phyloP scores from a whole-genome alignment of 2,888 invertebrate species.

The Chrysina gloriosa region DNA sequence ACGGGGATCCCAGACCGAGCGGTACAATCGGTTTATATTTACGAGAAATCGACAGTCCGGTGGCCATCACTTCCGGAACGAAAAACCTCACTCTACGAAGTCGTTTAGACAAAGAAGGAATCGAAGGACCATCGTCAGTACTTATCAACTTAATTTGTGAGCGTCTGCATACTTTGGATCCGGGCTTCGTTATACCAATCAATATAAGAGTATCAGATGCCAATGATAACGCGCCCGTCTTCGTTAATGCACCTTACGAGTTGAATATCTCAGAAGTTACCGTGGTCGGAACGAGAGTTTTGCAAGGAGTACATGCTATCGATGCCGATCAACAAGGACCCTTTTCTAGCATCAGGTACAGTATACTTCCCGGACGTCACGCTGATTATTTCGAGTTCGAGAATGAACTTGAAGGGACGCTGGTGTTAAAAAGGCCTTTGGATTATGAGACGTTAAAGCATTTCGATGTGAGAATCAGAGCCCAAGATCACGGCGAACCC shows the following conservation, averaged over 20 bases:
- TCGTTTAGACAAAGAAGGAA: conserved; percentile 86
- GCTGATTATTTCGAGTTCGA: conserved; percentile 86
- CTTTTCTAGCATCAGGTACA: conserved; percentile 87
- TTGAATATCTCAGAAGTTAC: conserved; percentile 87
- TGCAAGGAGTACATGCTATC: conserved; percentile 81
- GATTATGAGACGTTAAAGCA: conserved; percentile 85
- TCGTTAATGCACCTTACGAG: conserved; percentile 84
- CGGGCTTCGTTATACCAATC: conserved; percentile 83
- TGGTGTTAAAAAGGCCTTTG: conserved; percentile 81
- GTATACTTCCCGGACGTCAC: conserved; percentile 81
- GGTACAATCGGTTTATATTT: conserved; percentile 84
- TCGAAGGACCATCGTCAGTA: conserved; percentile 84
- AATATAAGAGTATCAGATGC: conserved; percentile 90
- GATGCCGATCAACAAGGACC: conserved; percentile 91
- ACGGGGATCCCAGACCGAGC: conserved; percentile 80
- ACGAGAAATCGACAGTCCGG: conserved; percentile 83
- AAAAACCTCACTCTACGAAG: conserved; percentile 84
- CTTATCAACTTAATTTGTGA: conserved; percentile 90
- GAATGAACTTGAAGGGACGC: conserved; percentile 85
- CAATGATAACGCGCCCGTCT: conserved; percentile 89
- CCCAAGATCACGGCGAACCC: conserved; percentile 85
- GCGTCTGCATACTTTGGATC: conserved; percentile 74
- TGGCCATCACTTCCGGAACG: conserved; percentile 79
- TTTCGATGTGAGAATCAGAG: conserved; percentile 81
- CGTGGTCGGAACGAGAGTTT: conserved; percentile 75